Evolutionary conservation across 37 sponge, comb jelly and placozoan species (phyloP).

Genomic region (Chondrosia reniformis): DNA sequence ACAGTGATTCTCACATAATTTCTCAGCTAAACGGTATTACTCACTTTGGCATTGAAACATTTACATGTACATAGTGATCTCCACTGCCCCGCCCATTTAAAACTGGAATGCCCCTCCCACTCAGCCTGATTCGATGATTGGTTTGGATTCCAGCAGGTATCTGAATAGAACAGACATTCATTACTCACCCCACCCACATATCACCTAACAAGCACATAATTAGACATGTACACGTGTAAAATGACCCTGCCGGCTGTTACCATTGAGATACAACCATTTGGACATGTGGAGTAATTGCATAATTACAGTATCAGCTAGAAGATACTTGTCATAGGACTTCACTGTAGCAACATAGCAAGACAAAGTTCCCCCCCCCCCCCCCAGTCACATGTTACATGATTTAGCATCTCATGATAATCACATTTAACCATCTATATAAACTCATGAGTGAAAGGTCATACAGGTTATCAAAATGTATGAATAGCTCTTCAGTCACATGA

Average conservation of each 20-base stretch:
- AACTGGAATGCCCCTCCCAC: conserved; percentile 73
- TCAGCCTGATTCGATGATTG: conserved; percentile 76
- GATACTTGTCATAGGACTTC: too few relatives aligned
- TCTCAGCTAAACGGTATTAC: conserved; percentile 3
- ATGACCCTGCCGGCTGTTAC: too few relatives aligned
- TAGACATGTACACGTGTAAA: too few relatives aligned
- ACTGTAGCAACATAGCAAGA: too few relatives aligned
- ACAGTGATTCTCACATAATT: not conserved
- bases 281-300: too few relatives aligned
- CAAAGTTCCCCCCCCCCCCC: too few relatives aligned
- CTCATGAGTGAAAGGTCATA: not conserved
- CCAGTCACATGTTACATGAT: not conserved
- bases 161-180: conserved; percentile 29
- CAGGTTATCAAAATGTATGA: too few relatives aligned
- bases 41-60: conserved; percentile 80
- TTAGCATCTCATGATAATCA: not conserved
- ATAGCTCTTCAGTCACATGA: not conserved
- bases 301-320: too few relatives aligned
- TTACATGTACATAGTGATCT: conserved; percentile 88
- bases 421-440: not conserved
- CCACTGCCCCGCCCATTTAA: conserved; percentile 79
- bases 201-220: not conserved
- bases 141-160: conserved; percentile 85
- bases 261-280: too few relatives aligned
- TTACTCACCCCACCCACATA: not conserved